Evolutionary conservation across 1,140 invertebrate genomes (phyloP), one percentile per base, ranked within the genome.

Genomic region (Pogonus chalceus): DNA sequence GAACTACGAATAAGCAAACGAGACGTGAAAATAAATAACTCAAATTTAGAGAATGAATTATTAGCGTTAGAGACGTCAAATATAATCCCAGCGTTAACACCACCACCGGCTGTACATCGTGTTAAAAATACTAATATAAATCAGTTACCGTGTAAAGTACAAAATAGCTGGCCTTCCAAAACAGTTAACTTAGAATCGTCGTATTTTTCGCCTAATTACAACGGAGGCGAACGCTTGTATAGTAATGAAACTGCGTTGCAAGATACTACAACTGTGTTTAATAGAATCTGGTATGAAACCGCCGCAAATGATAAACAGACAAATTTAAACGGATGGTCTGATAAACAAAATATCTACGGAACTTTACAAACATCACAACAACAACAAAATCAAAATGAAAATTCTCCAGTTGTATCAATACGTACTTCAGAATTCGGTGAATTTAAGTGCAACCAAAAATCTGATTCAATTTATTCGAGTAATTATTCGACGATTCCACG

Each of bases 251-350:
- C 66, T 54, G 49, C 60, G 26, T 51, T 51, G 2, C 22, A 59
- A 47, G 64, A 66, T 35, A 74, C 72, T 2, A 65, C 67, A 52
- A 62, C 64, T 35, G 62, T 73, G 14, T 62, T 74, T 2, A 74
- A 75, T 64, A 66, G 68, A 51, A 74, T 75, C 20, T 75, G 73
- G 72, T 69, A 71, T 43, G 72, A 66, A 39, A 56, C 55, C 18
- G 60, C 54, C 12, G 26, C 54, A 2, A 61, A 59, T 35, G 35
- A 49, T 16, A 61, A 61, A 51, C 49, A 56, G 47, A 59, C 49
- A 23, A 62, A 60, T 18, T 12, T 43, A 69, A 48, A 63, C 59
- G 20, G 62, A 67, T 51, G 58, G 49, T 66, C 66, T 51, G 60
- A 46, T 52, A 56, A 51, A 20, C 50, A 14, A 63, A 56, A 61